Base-by-base conservation (phyloP, 2,113 vertebrate genomes). In the Ochotona princeps region DNA sequence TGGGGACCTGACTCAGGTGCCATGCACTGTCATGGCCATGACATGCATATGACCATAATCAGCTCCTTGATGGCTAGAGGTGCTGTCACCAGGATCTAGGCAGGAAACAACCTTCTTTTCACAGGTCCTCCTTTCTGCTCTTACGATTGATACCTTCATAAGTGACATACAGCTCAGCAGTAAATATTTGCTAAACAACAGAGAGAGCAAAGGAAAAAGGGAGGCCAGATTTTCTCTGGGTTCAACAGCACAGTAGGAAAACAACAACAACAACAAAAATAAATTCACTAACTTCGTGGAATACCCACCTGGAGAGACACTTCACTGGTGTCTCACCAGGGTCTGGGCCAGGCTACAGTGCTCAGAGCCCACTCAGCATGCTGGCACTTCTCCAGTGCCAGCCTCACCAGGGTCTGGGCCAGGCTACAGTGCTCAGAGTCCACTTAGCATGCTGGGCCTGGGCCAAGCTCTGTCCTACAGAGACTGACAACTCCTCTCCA, bases 401-500 rank as follows among this genome's bases (percentile, higher is more conserved):
- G 11, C 15, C 47, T 89, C 8, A 9, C 66, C 63, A 74, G 51
- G n/a, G 30, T 70, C 44, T 25, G 49, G 28, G 63, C n/a, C 67
- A 35, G 38, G 15, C 32, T 51, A 8, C 47, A 18, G 35, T 35
- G 60, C 35, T 83, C 38, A 70, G n/a, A 89, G 28, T 23, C 70
- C 17, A 54, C n/a, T 78, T 61, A 13, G 91, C 47, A 32, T 11
- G 57, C 51, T 35, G 25, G 79, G 76, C 75, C 26, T n/a, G 32
- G 13, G 70, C 73, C 76, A 61, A 7, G 7, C 47, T 18, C 87
- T 78, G 47, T 89, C 89, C 26, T 5, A 5, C 57, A 84, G 7
- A 26, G 89, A 89, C 67, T 90, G 73, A 69, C 63, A 75, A 91
- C 28, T 72, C 61, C 72, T 89, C 83, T 69, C 57, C 65, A 89